phyloP scores from a whole-genome alignment of 2,113 vertebrate genomes.

The Coracopsis vasa region DNA sequence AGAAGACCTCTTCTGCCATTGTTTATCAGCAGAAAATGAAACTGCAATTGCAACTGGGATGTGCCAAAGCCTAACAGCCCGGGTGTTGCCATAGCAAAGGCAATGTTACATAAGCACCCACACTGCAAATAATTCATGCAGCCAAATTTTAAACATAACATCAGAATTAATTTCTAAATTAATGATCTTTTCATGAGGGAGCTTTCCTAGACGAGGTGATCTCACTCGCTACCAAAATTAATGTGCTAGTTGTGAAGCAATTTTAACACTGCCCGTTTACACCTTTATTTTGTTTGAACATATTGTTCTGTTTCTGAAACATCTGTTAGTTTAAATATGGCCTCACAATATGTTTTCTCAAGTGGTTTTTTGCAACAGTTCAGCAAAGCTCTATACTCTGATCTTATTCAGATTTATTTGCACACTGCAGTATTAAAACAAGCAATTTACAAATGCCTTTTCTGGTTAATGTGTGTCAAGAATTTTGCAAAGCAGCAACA shows the following conservation, averaged over 20 bases:
- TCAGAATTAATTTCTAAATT: neutral
- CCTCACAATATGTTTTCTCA: slow-evolving; percentile 65
- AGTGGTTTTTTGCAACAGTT: slow-evolving; percentile 45
- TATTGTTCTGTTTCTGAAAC: slow-evolving; percentile 66
- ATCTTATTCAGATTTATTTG: slow-evolving; percentile 10
- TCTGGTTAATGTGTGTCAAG: neutral
- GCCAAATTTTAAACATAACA: slow-evolving; percentile 18
- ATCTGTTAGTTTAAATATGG: slow-evolving; percentile 70
- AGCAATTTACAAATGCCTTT: neutral
- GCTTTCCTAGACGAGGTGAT: neutral
- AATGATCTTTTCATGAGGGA: slow-evolving; percentile 6
- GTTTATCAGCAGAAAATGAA: slow-evolving; percentile 58
- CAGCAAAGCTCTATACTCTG: neutral
- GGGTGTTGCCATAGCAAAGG: slow-evolving; percentile 49
- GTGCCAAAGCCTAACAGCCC: slow-evolving; percentile 19
- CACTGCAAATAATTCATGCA: slow-evolving; percentile 22
- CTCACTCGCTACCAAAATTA: neutral
- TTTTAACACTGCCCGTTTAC: slow-evolving; percentile 41
- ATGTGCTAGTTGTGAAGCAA: neutral
- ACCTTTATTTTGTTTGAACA: slow-evolving; percentile 67
- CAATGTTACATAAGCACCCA: slow-evolving; percentile 39
- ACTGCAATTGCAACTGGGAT: neutral
- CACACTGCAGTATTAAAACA: neutral
- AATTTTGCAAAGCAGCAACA: neutral
- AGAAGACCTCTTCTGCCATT: slow-evolving; percentile 31